Conservation (phyloP, 1,140 invertebrate genomes). For the Nebria ingens region DNA sequence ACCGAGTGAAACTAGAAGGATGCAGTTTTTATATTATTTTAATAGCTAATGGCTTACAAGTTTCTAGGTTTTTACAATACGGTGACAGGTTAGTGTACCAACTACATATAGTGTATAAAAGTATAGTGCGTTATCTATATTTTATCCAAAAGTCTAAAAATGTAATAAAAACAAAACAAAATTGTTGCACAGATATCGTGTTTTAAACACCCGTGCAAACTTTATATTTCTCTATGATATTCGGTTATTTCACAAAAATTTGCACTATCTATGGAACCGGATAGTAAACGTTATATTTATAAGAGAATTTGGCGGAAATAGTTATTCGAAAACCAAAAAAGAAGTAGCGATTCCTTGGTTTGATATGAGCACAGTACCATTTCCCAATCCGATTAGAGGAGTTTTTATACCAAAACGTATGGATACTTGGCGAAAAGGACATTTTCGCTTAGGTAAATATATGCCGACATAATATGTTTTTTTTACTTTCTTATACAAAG, state of each 20-base stretch:
- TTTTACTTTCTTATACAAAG: too few species aligned
- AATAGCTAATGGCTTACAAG: slow-evolving; percentile 58
- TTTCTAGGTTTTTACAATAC: slow-evolving; percentile 51
- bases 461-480: too few species aligned
- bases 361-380: slow-evolving; percentile 59
- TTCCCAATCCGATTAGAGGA: slow-evolving; percentile 44
- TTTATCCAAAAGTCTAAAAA: too few species aligned
- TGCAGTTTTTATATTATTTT: slow-evolving; percentile 63
- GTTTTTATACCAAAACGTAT: slow-evolving; percentile 43
- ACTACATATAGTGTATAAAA: too few species aligned
- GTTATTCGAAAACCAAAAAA: slow-evolving; percentile 27
- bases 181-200: slow-evolving; percentile 43
- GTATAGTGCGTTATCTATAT: too few species aligned
- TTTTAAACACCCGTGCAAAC: slow-evolving; percentile 55
- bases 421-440: slow-evolving; percentile 50
- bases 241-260: slow-evolving; percentile 49
- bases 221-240: slow-evolving; percentile 58
- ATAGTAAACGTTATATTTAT: slow-evolving; percentile 67
- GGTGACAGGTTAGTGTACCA: slow-evolving; percentile 50
- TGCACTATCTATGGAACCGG: slow-evolving; percentile 64
- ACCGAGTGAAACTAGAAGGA: slow-evolving; percentile 45
- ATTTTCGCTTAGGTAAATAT: slow-evolving; percentile 45
- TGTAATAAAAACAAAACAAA: background rate
- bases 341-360: slow-evolving; percentile 40
- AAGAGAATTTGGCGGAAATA: slow-evolving; percentile 37